Base-by-base conservation (phyloP, 2,797 vertebrate genomes). In the Notolabrus celidotus region DNA sequence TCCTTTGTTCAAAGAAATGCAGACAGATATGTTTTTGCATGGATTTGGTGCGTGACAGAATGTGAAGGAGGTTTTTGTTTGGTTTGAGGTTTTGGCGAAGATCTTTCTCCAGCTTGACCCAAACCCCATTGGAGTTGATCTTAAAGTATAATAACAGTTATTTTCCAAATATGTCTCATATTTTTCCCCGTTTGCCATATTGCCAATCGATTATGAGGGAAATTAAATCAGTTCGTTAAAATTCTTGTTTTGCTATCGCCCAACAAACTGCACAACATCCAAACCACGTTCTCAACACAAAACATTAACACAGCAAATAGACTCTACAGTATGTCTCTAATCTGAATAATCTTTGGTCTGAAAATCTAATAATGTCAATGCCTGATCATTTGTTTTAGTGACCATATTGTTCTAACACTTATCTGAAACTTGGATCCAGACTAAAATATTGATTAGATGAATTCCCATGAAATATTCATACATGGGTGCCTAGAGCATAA, bases 1-100 rank as follows among this genome's bases (percentile, higher is more conserved):
- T 17, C 12, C 4, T 60, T 47, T 25, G 25, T 43, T 64, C 34
- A 66, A 46, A 58, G 55, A 31, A 23, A 29, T 0, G 22, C 42
- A 14, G 19, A 49, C 46, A 62, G 36, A 27, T 27, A 0, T 3
- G 22, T 49, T 59, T 66, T 39, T 60, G 41, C 19, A 29, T 54
- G 65, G 59, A 31, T 39, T 36, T 41, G 29, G 29, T 22, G 34
- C 60, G 15, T 71, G 71, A 31, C 80, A 72, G 78, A 85, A 80
- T 75, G 69, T 7, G 61, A 25, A 59, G 27, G 42, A 54, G 46
- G 54, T 42, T 74, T n/a, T 7, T 46, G 53, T 77, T 71, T 46
- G 57, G 67, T 74, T 77, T 73, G 70, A 67, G 80, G 75, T 76
- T 80, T 77, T 67, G 76, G 83, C 69, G 23, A 65, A 47, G 29